Evolutionary conservation across 2,113 vertebrate species (phyloP).

Genomic region (Petaurus breviceps): DNA sequence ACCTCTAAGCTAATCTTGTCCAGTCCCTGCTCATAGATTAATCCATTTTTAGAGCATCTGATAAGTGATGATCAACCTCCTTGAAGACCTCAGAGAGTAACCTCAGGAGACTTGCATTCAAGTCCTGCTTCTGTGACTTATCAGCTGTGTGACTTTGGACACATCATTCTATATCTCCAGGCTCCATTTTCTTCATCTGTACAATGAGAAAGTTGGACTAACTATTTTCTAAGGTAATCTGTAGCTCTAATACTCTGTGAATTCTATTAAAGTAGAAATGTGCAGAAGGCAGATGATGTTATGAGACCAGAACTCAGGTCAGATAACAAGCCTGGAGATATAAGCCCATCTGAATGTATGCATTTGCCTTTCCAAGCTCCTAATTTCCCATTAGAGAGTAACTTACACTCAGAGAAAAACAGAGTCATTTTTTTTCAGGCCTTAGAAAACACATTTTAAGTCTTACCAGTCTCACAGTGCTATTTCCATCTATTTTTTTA

Average conservation of each 20-base stretch:
- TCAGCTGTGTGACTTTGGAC: neutral
- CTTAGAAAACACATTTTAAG: neutral
- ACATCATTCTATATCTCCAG: neutral
- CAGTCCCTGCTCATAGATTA: neutral
- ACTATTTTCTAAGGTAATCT: neutral
- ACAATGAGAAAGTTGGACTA: neutral
- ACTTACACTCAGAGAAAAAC: conserved; percentile 37
- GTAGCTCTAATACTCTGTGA: neutral
- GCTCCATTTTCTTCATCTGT: neutral
- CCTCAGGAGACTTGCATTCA: neutral
- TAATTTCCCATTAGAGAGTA: neutral
- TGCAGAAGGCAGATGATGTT: neutral
- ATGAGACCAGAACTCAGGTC: neutral
- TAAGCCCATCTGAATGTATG: neutral
- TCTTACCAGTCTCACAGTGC: neutral
- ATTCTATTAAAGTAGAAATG: neutral
- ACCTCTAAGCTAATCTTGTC: neutral
- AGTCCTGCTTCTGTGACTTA: neutral
- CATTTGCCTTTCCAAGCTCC: neutral
- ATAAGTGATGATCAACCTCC: neutral
- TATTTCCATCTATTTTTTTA: conserved; percentile 49
- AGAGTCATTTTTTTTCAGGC: conserved; percentile 23
- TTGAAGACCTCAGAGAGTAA: neutral
- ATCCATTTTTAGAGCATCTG: neutral
- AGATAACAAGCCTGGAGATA: neutral